Conservation (phyloP, 2,888 invertebrate genomes). For the Eucera pruinosa region DNA sequence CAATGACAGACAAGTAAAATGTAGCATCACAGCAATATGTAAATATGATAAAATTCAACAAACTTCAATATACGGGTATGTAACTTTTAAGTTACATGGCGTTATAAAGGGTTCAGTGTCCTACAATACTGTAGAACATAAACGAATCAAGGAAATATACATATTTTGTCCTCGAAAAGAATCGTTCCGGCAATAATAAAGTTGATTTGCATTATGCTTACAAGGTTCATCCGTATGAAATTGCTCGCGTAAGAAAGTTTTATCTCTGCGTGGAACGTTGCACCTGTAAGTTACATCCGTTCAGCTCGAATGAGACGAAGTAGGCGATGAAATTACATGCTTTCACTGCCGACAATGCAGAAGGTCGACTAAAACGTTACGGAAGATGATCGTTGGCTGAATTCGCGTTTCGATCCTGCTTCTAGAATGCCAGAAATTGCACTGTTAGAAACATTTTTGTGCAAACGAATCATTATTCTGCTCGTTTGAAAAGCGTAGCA, state of each 20-base stretch:
- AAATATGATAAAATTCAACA: no score
- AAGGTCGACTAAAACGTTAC: slow-evolving; percentile 54
- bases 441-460: neutral
- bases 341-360: slow-evolving; percentile 60
- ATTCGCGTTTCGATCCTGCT: slow-evolving; percentile 42
- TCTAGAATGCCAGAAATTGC: slow-evolving; percentile 11
- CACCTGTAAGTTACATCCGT: slow-evolving; percentile 53
- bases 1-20: no score
- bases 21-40: no score
- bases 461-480: no score
- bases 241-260: slow-evolving; percentile 46
- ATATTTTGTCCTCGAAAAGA: no score
- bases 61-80: no score
- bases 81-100: no score
- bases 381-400: slow-evolving; percentile 43
- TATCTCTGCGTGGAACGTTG: slow-evolving; percentile 42
- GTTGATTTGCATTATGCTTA: slow-evolving; percentile 13
- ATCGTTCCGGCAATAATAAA: slow-evolving; percentile 2
- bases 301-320: slow-evolving; percentile 37
- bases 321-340: slow-evolving; percentile 62
- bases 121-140: no score
- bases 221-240: slow-evolving; percentile 7
- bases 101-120: no score
- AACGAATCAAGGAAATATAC: no score
- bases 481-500: no score